Evolutionary conservation across 2,888 invertebrate species (phyloP).

Genomic region (Hirtodrosophila alboralis): DNA sequence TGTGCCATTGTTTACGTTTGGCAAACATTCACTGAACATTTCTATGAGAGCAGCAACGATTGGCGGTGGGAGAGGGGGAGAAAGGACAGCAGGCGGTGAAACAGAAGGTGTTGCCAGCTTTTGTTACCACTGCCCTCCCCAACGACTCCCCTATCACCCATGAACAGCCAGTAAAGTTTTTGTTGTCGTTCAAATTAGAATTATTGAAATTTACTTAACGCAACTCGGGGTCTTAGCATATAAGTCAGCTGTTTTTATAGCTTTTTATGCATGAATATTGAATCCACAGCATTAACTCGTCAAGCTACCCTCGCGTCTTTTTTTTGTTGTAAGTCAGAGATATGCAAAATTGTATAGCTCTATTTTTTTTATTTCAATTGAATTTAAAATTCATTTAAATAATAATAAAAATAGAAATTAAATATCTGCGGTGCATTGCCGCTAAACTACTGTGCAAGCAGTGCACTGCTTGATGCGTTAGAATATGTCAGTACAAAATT

Average conservation of each 20-base stretch:
- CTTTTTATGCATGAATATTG: slow-evolving; percentile 59
- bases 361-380: too few species aligned
- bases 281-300: slow-evolving; percentile 52
- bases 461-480: too few species aligned
- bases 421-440: too few species aligned
- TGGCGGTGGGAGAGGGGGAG: not conserved
- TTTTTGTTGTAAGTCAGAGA: too few species aligned
- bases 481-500: too few species aligned
- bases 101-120: slow-evolving; percentile 23
- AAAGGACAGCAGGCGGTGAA: not conserved
- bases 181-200: slow-evolving; percentile 56
- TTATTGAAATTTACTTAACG: slow-evolving; percentile 71
- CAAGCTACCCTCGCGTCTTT: not conserved
- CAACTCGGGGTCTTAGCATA: slow-evolving; percentile 34
- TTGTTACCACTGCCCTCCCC: slow-evolving; percentile 31
- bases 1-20: slow-evolving; percentile 69
- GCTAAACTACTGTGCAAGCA: too few species aligned
- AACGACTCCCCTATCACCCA: too few species aligned
- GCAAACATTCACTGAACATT: slow-evolving; percentile 56
- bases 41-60: not conserved
- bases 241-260: slow-evolving; percentile 65
- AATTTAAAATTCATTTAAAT: too few species aligned
- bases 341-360: too few species aligned
- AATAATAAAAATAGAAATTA: too few species aligned
- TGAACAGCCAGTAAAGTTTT: too few species aligned